These are phyloP conservation scores for Gymnogyps californianus DNA, from an alignment of 2,113 vertebrate species.

Conservation along the genomic window DNA sequence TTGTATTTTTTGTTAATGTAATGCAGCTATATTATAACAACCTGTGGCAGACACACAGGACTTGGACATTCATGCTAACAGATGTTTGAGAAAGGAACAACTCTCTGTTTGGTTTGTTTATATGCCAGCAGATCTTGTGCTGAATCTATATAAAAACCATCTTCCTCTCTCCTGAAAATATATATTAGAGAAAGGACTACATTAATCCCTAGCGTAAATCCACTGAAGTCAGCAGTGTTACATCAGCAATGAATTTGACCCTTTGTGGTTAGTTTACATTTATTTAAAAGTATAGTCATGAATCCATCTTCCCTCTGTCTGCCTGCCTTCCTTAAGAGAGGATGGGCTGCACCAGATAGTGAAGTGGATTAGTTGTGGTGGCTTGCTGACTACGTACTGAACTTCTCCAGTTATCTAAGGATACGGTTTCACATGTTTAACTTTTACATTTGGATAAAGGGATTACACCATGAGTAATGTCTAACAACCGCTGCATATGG, in stretches of 20 bases:
- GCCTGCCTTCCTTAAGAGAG: background rate
- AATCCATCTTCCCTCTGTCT: background rate
- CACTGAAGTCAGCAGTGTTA: background rate
- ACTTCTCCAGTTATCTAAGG: constrained; percentile 19
- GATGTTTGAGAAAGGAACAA: constrained; percentile 65
- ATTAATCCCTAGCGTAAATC: constrained; percentile 19
- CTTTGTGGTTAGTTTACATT: background rate
- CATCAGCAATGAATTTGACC: background rate
- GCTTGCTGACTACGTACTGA: background rate
- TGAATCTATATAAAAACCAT: constrained; percentile 31
- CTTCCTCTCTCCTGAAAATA: background rate
- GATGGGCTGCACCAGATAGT: background rate
- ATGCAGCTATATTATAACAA: constrained; percentile 40
- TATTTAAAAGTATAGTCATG: background rate
- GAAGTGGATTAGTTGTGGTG: background rate
- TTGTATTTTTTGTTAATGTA: constrained; percentile 41
- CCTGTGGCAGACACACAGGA: constrained; percentile 50
- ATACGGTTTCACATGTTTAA: constrained; percentile 56
- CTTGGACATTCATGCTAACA: constrained; percentile 49
- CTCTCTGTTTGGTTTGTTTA: constrained; percentile 74
- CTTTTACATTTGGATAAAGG: constrained; percentile 59
- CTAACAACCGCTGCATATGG: background rate
- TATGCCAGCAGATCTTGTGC: constrained; percentile 58
- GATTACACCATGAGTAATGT: constrained; percentile 62
- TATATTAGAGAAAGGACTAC: background rate